Percentiles rank a stretch among this genome's conserved stretches.
phyloP scores from a whole-genome alignment of 2,797 vertebrate genomes.

The Alca torda region DNA sequence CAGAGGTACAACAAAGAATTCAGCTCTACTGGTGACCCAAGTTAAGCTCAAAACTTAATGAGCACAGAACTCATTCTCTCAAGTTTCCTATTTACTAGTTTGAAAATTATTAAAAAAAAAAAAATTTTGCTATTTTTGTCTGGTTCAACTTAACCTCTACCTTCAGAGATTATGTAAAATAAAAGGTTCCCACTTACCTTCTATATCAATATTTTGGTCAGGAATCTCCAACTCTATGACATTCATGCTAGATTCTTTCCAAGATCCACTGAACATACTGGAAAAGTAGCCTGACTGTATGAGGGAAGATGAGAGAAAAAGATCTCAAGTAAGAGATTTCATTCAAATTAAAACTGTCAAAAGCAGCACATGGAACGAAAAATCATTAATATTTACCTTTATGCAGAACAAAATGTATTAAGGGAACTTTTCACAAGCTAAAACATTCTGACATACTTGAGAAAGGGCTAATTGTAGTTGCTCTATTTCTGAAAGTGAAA shows the following conservation, averaged over 20 bases:
- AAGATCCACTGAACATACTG: conserved; percentile 99
- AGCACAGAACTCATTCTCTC: neutral
- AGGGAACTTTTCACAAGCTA: neutral
- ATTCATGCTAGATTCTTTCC: conserved; percentile 97
- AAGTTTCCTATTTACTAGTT: neutral
- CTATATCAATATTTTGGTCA: conserved; percentile 95
- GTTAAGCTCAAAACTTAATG: neutral
- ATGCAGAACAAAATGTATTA: neutral
- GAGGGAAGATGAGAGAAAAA: neutral
- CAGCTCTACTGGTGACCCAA: neutral
- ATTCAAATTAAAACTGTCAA: neutral
- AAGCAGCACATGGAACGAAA: neutral
- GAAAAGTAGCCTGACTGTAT: conserved; percentile 96
- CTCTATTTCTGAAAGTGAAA: neutral
- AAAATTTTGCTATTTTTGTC: neutral
- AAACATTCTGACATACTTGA: neutral
- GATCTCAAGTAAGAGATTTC: neutral
- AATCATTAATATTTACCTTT: neutral
- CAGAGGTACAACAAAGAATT: neutral
- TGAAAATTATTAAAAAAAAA: neutral
- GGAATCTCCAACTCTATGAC: conserved; percentile 95
- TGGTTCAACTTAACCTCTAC: neutral
- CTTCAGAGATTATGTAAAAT: neutral
- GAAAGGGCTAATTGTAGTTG: neutral
- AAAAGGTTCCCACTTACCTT: conserved; percentile 80